Evolutionary conservation across 2,797 vertebrate genomes (phyloP).

Genomic region (Enteromius unitaeniatus): DNA sequence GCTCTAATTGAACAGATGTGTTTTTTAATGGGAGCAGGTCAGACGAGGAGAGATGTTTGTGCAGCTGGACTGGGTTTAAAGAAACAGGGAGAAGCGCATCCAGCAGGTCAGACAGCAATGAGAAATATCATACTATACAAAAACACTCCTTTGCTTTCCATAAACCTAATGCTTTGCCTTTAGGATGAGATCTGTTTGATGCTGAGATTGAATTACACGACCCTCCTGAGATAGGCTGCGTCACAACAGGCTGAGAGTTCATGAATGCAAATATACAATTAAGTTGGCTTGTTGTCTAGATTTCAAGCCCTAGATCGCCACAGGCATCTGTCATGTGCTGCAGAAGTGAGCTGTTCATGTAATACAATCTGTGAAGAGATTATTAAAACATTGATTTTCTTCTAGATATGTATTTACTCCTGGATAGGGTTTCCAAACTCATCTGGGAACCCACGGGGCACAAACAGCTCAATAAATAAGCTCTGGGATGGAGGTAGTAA

Average conservation of each 20-base stretch:
- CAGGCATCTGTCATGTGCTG: neutral
- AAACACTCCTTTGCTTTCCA: slow-evolving; percentile 27
- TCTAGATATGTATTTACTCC: slow-evolving; percentile 9
- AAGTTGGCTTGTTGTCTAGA: slow-evolving; percentile 4
- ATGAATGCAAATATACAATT: slow-evolving; percentile 25
- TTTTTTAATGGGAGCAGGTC: slow-evolving; percentile 19
- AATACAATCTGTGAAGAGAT: neutral
- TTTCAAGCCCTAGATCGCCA: neutral
- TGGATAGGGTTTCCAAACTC: neutral
- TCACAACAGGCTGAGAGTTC: slow-evolving; percentile 18
- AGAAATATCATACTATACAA: slow-evolving; percentile 53
- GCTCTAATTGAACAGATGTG: slow-evolving; percentile 24
- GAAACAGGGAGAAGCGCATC: neutral
- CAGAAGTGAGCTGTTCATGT: neutral
- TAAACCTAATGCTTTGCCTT: slow-evolving; percentile 20
- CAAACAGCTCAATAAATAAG: slow-evolving; percentile 4
- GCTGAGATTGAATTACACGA: slow-evolving; percentile 39
- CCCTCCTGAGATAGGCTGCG: slow-evolving; percentile 35
- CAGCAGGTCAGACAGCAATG: slow-evolving; percentile 20
- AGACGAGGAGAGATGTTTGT: slow-evolving; percentile 31
- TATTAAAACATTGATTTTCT: slow-evolving; percentile 29
- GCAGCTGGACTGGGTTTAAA: slow-evolving; percentile 50
- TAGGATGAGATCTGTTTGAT: slow-evolving; percentile 30
- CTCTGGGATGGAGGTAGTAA: slow-evolving; percentile 4
- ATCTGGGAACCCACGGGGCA: neutral